Evolutionary conservation across 2,113 vertebrate species (phyloP).

Genomic region (Carlito syrichta): DNA sequence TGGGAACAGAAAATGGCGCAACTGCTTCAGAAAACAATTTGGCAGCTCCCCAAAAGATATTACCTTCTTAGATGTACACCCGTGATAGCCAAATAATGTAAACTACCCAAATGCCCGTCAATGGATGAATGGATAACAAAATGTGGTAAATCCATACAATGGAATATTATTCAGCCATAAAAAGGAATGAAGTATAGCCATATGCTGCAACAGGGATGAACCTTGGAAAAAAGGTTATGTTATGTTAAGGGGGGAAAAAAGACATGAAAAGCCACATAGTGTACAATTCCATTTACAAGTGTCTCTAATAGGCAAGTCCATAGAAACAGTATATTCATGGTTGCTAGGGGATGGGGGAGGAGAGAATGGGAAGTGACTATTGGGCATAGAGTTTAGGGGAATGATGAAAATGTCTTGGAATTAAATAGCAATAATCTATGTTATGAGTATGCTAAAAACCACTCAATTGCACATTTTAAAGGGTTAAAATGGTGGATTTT

Average conservation of each 20-base stretch:
- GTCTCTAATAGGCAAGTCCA: not conserved
- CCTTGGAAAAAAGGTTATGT: no score
- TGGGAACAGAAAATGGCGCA: not conserved
- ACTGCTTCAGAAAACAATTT: not conserved
- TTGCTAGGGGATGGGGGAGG: not conserved
- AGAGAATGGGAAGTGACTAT: not conserved
- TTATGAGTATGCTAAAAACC: not conserved
- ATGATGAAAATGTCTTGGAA: not conserved
- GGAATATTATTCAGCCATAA: not conserved
- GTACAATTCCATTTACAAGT: not conserved
- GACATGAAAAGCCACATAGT: not conserved
- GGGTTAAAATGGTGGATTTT: not conserved
- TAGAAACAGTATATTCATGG: not conserved
- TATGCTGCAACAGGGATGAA: not conserved
- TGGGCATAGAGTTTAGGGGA: not conserved
- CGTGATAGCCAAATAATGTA: not conserved
- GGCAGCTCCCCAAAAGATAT: not conserved
- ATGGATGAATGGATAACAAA: not conserved
- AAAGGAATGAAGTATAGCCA: not conserved
- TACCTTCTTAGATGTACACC: not conserved
- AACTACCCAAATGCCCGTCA: not conserved
- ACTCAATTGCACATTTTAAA: not conserved
- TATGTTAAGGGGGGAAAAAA: not conserved
- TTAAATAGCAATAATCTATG: not conserved
- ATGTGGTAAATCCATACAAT: not conserved